These are phyloP conservation scores for Spizella passerina DNA, from an alignment of 2,797 vertebrate species.

Conservation along the genomic window DNA sequence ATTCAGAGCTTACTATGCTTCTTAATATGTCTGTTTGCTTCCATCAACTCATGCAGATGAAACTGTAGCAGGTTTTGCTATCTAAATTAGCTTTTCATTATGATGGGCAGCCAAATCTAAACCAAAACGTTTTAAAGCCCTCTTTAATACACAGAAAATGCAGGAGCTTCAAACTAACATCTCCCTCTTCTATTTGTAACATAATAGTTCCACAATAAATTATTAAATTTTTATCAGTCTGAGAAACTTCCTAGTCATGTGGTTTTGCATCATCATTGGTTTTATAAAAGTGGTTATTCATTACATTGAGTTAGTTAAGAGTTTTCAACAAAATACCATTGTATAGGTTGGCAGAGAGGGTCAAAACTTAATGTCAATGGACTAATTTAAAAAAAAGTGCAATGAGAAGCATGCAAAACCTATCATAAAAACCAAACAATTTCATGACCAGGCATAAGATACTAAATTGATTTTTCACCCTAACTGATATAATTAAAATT, in stretches of 20 bases:
- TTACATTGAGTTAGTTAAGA: neutral
- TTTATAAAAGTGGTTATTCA: neutral
- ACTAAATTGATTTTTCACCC: neutral
- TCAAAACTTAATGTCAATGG: neutral
- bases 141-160: neutral
- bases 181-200: neutral
- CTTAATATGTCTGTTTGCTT: neutral
- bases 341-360: neutral
- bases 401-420: neutral
- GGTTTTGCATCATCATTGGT: neutral
- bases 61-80: neutral
- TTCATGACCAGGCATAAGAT: rapidly evolving
- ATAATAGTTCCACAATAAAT: neutral
- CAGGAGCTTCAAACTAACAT: neutral
- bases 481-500: neutral
- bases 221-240: neutral
- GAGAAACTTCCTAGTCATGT: neutral
- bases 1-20: neutral
- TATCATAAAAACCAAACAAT: neutral
- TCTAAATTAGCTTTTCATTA: neutral
- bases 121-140: neutral
- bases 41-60: neutral
- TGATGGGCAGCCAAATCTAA: neutral
- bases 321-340: neutral
- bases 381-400: neutral